Conservation (phyloP, 2,888 invertebrate species). For the Ophion ellenae region DNA sequence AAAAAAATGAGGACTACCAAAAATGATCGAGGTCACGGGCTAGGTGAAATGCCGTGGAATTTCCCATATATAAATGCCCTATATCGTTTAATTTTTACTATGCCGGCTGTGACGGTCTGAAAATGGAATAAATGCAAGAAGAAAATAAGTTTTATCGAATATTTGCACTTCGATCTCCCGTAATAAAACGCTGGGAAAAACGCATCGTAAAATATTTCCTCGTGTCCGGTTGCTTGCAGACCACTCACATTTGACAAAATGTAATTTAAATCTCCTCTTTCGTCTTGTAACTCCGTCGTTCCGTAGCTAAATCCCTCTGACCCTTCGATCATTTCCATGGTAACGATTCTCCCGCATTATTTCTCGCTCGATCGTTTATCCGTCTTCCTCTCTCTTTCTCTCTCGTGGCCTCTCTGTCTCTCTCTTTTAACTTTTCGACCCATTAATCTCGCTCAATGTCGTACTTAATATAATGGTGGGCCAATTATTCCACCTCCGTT, state of each 20-base stretch:
- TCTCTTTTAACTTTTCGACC: conserved; percentile 73
- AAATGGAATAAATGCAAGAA: conserved; percentile 57
- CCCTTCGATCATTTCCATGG: conserved; percentile 76
- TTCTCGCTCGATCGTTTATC: conserved; percentile 1
- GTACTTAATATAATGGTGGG: conserved; percentile 72
- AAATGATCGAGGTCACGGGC: no score
- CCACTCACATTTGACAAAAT: conserved; percentile 58
- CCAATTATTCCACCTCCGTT: conserved; percentile 74
- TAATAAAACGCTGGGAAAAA: conserved; percentile 65
- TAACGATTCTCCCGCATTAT: conserved; percentile 69
- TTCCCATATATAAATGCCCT: no score
- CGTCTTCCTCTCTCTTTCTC: conserved; percentile 14
- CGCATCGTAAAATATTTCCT: conserved; percentile 43
- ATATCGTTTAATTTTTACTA: no score
- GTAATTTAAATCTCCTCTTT: conserved; percentile 70
- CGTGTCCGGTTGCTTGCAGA: conserved; percentile 19
- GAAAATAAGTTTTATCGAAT: conserved; percentile 22
- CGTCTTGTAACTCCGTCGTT: neutral
- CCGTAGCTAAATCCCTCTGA: conserved; percentile 50
- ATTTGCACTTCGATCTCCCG: conserved; percentile 65
- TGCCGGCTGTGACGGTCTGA: conserved; percentile 14
- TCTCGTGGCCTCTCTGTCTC: conserved; percentile 6
- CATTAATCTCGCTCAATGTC: conserved; percentile 75
- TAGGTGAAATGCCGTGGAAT: no score
- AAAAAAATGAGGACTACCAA: no score